Base-by-base conservation (phyloP, 2,888 invertebrate genomes). In the Nemotelus pantherinus region DNA sequence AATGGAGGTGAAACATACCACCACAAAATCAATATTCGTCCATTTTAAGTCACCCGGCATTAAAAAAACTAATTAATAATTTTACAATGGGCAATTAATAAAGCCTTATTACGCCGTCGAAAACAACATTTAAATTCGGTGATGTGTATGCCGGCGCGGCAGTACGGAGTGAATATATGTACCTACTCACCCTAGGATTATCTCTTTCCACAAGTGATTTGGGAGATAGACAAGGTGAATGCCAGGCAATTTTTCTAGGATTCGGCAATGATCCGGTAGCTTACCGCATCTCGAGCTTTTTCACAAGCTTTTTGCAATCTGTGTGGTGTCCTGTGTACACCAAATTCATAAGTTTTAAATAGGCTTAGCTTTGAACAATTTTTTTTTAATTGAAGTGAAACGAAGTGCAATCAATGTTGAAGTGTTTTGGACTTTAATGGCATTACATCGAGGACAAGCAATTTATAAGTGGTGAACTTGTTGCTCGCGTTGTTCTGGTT, bases 41-140 rank as follows among this genome's bases (percentile, higher is more conserved):
- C 86, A 86, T 86, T 86, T 86, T 85, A 86, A 86, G 84, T 84
- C 84, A 84, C 83, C 85, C 85, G 85, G 83, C 83, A 85, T 85
- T 86, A 74, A 74, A 60, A 67, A 87, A 87, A 86, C 87, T 86
- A 87, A 87, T 87, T 87, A 87, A 87, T 87, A 87, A 87, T 87
- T 87, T 87, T 85, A 84, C 85, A 87, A 86, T 86, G 86, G 86
- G 85, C 86, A 86, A 87, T 87, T 87, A 87, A 87, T 87, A 87
- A 87, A 87, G 85, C 85, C 87, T 87, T 86, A 86, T 87, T 87
- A 87, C 84, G 83, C 82, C 81, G 82, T 77, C 48, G 67, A 67
- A 67, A 67, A 67, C 70, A 70, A 55, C 55, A 41, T 43, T 53
- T 70, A 39, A 70, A 70, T 25, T 25, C 0, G 25, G 25, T 25